Evolutionary conservation across 92 coral and sea anemone genomes (phyloP).

Genomic region (Bergia puertoricense): DNA sequence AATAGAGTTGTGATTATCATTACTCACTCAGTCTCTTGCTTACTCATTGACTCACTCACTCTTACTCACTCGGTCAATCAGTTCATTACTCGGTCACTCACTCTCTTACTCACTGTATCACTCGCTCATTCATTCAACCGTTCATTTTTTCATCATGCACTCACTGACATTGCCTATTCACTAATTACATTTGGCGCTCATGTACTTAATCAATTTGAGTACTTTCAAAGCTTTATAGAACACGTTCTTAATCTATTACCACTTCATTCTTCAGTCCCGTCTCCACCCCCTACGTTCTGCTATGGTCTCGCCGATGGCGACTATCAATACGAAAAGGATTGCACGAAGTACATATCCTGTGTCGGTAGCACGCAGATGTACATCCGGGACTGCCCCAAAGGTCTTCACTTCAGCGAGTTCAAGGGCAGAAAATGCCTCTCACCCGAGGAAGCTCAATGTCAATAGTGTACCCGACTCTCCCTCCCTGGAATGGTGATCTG

Average conservation of each 20-base stretch:
- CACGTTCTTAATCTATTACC: not conserved
- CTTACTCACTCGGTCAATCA: too few relatives aligned
- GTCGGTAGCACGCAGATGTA: too few relatives aligned
- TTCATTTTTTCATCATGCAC: too few relatives aligned
- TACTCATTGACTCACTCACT: too few relatives aligned
- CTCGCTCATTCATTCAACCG: too few relatives aligned
- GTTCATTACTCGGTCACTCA: too few relatives aligned
- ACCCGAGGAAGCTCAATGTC: not conserved
- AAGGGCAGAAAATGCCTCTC: not conserved
- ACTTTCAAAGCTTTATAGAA: not conserved
- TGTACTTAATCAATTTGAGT: not conserved
- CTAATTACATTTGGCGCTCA: too few relatives aligned
- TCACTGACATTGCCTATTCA: too few relatives aligned
- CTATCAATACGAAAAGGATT: not conserved
- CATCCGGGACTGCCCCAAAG: not conserved
- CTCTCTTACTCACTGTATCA: too few relatives aligned
- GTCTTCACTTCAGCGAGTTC: conserved; percentile 3
- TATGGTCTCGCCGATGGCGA: not conserved
- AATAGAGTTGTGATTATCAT: too few relatives aligned
- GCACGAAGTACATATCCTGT: not conserved
- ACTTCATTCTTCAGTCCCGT: not conserved
- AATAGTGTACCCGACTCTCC: not conserved
- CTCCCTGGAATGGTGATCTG: too few relatives aligned
- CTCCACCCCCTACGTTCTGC: not conserved
- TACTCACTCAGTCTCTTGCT: too few relatives aligned